Base-by-base conservation (phyloP, 2,888 invertebrate species). In the Drosophila mulleri region DNA sequence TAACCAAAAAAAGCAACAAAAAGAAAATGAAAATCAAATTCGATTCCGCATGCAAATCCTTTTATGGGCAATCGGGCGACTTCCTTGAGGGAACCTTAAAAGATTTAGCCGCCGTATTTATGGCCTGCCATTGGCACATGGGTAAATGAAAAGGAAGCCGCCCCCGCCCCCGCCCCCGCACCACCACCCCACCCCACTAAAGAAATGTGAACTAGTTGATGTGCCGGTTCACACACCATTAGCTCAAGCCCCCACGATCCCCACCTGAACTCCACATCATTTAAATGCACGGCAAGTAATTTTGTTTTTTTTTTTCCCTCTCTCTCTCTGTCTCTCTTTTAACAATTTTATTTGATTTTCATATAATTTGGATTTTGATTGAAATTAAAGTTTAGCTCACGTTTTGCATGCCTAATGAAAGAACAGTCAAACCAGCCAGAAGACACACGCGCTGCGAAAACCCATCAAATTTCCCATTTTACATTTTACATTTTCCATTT, bases 331-430 rank as follows among this genome's bases (percentile, higher is more conserved):
- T 20, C 16, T 16, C 47, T 29, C n/a, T 48, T 2, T 20, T 48
- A 56, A 75, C 68, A 83, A 71, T 87, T 85, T 82, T 85, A 83
- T 89, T 85, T 70, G 75, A 72, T 89, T 85, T 88, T 85, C 75
- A 75, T 76, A 90, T 88, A 80, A 88, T 90, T 88, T 77, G 68
- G 84, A 83, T 81, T 90, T 88, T 86, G 84, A 88, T 90, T 88
- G 79, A 75, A 82, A 79, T 79, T 89, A 75, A 89, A 87, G 71
- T 83, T 78, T 63, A 59, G 65, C 71, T 45, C 89, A 67, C 64
- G 89, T 62, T 73, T 71, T 71, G 89, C 87, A 90, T 90, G 57
- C 54, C 47, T 67, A 87, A 87, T 90, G 61, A 53, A 23, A 44
- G 42, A n/a, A 57, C 29, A 41, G 61, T n/a, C 48, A 12, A 48